Percentiles rank a stretch among this genome's conserved stretches.
Evolutionary conservation across 1,140 invertebrate species (phyloP).

Genomic region (Meloidogyne exigua): DNA sequence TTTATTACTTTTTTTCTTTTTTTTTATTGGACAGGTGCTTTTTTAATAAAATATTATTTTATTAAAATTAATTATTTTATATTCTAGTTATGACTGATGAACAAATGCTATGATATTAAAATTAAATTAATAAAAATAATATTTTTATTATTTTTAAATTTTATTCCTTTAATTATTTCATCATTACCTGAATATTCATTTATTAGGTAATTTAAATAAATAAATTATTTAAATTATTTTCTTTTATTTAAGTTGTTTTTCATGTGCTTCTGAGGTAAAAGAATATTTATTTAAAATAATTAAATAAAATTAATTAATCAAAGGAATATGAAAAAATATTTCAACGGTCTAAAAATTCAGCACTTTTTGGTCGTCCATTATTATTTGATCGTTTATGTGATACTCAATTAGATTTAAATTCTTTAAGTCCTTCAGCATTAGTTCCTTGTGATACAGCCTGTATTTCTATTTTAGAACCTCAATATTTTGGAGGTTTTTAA

Average conservation of each 20-base stretch:
- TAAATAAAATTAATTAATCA: background rate
- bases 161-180: background rate
- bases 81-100: background rate
- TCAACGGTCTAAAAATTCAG: slow-evolving; percentile 34
- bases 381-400: slow-evolving; percentile 45
- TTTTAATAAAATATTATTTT: background rate
- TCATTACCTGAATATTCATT: slow-evolving; percentile 15
- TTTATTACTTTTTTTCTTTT: background rate
- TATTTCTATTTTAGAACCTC: slow-evolving; percentile 44
- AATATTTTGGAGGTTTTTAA: slow-evolving; percentile 43
- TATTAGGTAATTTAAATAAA: slow-evolving; percentile 3
- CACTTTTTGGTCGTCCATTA: slow-evolving; percentile 45
- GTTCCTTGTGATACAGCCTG: slow-evolving; percentile 42
- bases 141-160: background rate
- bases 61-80: background rate
- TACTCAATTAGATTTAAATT: slow-evolving; percentile 35
- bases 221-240: too few species aligned
- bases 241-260: slow-evolving; percentile 37
- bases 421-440: slow-evolving; percentile 33
- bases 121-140: background rate
- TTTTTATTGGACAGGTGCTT: background rate
- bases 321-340: slow-evolving; percentile 45
- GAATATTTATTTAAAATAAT: background rate
- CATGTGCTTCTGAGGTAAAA: slow-evolving; percentile 42
- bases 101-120: background rate